These are phyloP conservation scores for Callipepla californica DNA, from an alignment of 2,113 vertebrate genomes.

Conservation along the genomic window DNA sequence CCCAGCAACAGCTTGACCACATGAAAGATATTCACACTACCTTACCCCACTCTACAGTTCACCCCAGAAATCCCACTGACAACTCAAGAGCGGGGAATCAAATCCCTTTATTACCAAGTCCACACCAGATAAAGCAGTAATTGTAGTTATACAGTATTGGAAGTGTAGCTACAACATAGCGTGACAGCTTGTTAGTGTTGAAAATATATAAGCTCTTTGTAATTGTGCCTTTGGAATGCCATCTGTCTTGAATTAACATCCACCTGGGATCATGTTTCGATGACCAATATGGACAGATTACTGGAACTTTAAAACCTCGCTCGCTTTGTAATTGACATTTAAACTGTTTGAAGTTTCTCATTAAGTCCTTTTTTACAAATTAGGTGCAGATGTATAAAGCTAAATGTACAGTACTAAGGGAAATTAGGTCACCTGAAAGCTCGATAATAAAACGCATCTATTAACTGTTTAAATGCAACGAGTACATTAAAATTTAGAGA, in stretches of 20 bases:
- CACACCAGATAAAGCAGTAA: slow-evolving; percentile 55
- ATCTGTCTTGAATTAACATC: slow-evolving; percentile 91
- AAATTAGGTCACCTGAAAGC: slow-evolving; percentile 82
- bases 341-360: slow-evolving; percentile 93
- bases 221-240: slow-evolving; percentile 90
- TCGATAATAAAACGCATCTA: slow-evolving; percentile 74
- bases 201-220: slow-evolving; percentile 86
- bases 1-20: fast-evolving
- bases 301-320: slow-evolving; percentile 87
- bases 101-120: background rate
- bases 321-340: slow-evolving; percentile 91
- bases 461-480: slow-evolving; percentile 68
- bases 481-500: slow-evolving; percentile 68
- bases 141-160: slow-evolving; percentile 61
- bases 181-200: slow-evolving; percentile 85
- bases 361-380: slow-evolving; percentile 87
- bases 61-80: background rate
- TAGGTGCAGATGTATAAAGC: slow-evolving; percentile 85
- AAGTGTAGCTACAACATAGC: slow-evolving; percentile 66
- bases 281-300: slow-evolving; percentile 88
- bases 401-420: slow-evolving; percentile 78
- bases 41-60: background rate
- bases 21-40: background rate
- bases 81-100: slow-evolving; percentile 4
- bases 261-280: slow-evolving; percentile 90